Base-by-base conservation (phyloP, 2,113 vertebrate genomes). In the Eira barbara region DNA sequence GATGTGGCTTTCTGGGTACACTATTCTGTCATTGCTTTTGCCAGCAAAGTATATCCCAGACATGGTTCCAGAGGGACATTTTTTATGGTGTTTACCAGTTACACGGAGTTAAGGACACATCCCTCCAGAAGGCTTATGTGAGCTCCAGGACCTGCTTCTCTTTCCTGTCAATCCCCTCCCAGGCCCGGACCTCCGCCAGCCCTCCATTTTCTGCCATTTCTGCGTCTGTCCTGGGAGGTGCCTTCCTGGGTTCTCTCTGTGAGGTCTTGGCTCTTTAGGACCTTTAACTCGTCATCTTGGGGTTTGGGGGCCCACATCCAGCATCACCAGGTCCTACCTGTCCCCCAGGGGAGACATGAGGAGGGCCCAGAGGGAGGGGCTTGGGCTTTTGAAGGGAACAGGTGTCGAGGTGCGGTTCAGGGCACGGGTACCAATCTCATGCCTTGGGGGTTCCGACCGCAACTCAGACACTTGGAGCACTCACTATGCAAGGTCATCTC, bases 61-160 rank as follows among this genome's bases (percentile, higher is more conserved):
- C 61, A n/a, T 18, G 67, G 8, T 42, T 87, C n/a, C 57, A 27
- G 49, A 91, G 42, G 11, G n/a, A 20, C 10, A 3, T 36, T 7
- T 21, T 65, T 57, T 78, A 55, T 93, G 89, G 49, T 14, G 94
- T 92, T 88, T 59, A 20, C 61, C n/a, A 20, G 9, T 59, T 42
- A 25, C 15, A 3, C 55, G 27, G 55, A 69, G 45, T 71, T 59
- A 11, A 20, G 31, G 45, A 31, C 3, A 65, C 4, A 7, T 65
- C 79, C 63, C 49, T 55, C 34, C 42, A 55, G 27, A 47, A 65
- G 63, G 49, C 36, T 55, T 23, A 5, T 6, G 0, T 65, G 36
- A 63, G 47, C 36, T 29, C 59, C 17, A 17, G 76, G 59, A 73
- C 45, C 45, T 3, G 1, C 18, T 27, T 65, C 74, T 84, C 42